A percentile compares a stretch with the other conserved stretches of the same genome.
Evolutionary conservation across 2,113 vertebrate species (phyloP).

Genomic region (Ageneiosus marmoratus): DNA sequence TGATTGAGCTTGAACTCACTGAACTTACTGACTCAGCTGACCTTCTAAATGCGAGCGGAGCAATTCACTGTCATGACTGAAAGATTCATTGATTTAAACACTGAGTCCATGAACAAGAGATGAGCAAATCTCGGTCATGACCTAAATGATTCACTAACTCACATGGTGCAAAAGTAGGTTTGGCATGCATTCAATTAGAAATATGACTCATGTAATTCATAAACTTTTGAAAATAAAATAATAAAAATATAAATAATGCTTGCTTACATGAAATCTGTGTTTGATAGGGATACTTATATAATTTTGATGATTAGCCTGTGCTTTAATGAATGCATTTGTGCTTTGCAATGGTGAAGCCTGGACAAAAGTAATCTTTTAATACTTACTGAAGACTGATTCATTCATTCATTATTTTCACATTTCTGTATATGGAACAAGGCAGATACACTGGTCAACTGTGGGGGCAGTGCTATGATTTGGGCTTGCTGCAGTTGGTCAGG

Average conservation of each 20-base stretch:
- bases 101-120: not conserved
- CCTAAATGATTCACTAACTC: not conserved
- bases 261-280: not conserved
- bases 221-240: not conserved
- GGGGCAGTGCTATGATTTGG: too few species aligned
- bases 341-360: not conserved
- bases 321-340: not conserved
- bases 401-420: not conserved
- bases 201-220: not conserved
- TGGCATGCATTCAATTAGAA: not conserved
- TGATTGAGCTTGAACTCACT: not conserved
- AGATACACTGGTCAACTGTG: too few species aligned
- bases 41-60: not conserved
- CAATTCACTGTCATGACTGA: not conserved
- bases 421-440: too few species aligned
- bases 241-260: not conserved
- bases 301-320: not conserved
- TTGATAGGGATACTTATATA: not conserved
- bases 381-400: not conserved
- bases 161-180: not conserved
- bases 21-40: not conserved
- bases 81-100: conserved; percentile 12
- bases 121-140: not conserved
- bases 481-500: too few species aligned
- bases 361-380: not conserved